Percentiles rank a stretch among this genome's conserved stretches.
Conservation (phyloP, 2,113 vertebrate species). For the Eretmochelys imbricata region DNA sequence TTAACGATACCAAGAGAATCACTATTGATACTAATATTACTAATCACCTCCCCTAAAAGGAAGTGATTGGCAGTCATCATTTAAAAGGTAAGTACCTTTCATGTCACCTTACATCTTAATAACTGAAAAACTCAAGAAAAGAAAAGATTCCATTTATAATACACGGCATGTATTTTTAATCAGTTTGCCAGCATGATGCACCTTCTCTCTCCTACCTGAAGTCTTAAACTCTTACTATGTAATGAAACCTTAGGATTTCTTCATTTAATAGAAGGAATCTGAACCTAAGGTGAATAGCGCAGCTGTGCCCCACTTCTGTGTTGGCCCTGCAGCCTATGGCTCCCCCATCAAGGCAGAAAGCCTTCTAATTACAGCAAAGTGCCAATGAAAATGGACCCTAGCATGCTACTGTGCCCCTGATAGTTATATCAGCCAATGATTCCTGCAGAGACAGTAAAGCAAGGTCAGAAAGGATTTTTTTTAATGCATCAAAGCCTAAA, state of each 20-base stretch:
- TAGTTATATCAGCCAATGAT: constrained; percentile 11
- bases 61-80: constrained; percentile 18
- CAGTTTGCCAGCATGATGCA: constrained; percentile 49
- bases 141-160: constrained; percentile 52
- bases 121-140: constrained; percentile 52
- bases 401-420: constrained; percentile 39
- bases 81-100: constrained; percentile 39
- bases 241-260: constrained; percentile 45
- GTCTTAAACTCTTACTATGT: constrained; percentile 37
- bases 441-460: constrained; percentile 8
- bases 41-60: constrained; percentile 39
- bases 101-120: constrained; percentile 26
- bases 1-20: constrained; percentile 9
- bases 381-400: constrained; percentile 47
- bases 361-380: constrained; percentile 66
- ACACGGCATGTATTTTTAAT: constrained; percentile 70
- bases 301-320: constrained; percentile 34
- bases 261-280: constrained; percentile 43
- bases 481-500: constrained; percentile 53
- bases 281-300: constrained; percentile 14
- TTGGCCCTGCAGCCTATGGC: constrained; percentile 3
- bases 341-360: constrained; percentile 58
- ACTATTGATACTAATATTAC: constrained; percentile 32
- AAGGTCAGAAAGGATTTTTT: constrained; percentile 52
- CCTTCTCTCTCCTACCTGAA: constrained; percentile 29